Evolutionary conservation across 2,113 vertebrate species (phyloP), one percentile per base, ranked within the genome.

Genomic region (Antidorcas marsupialis): DNA sequence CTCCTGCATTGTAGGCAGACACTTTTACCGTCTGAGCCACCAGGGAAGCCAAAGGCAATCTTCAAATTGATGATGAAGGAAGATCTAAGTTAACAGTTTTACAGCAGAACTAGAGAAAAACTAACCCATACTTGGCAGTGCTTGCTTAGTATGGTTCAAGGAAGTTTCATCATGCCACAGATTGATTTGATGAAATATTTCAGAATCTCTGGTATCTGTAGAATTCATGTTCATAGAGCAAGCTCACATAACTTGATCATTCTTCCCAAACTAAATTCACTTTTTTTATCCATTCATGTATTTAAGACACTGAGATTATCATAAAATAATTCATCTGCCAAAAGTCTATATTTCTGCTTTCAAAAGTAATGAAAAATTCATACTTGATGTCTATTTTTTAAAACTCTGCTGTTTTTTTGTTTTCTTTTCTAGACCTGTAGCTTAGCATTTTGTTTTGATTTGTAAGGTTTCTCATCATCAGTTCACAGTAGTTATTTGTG

Each of bases 311-410:
- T 78, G n/a, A 90, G 96, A 11, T 88, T 23, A 21, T 89, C 81
- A 81, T 52, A 59, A 78, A 86, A 83, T 14, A 93, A 62, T 90
- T 94, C 17, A 82, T 28, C 74, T 97, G 27, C 17, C 96, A 60
- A 53, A 98, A 71, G 84, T 17, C 9, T 36, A 16, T 57, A 36
- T 1, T 43, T 4, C 10, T 97, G 36, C 30, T 94, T 98, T 94
- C 19, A 79, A 76, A 88, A 17, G 33, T 43, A 45, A 39, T 74
- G 71, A 83, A 93, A 78, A 39, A 43, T 55, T 88, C 76, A 74
- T 45, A 3, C 6, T n/a, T 47, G 6, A 5, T 4, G 0, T 4
- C 67, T 91, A 3, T 33, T 97, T 96, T 33, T 30, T 17, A 0
- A 43, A 50, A 30, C 12, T 27, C 6, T 92, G 7, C 10, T 79